These are phyloP conservation scores for Eristalis arbustorum DNA, from an alignment of 2,888 invertebrate genomes.

Conservation along the genomic window DNA sequence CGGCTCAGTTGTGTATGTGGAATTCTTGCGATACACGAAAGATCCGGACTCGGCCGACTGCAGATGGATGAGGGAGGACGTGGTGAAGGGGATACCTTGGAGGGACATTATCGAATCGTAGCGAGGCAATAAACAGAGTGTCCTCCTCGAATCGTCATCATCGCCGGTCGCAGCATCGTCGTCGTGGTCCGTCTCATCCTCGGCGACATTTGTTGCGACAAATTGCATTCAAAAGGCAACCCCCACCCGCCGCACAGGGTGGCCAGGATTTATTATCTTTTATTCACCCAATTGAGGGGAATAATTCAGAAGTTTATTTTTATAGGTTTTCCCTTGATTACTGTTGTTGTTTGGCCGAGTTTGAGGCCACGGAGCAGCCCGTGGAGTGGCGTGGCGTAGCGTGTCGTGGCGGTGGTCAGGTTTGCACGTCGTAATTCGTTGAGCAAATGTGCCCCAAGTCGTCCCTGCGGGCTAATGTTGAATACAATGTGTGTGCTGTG, in stretches of 20 bases:
- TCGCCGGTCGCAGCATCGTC: not conserved
- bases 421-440: conserved; percentile 65
- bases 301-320: conserved; percentile 64
- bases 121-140: conserved; percentile 41
- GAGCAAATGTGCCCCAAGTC: not conserved
- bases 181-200: not conserved
- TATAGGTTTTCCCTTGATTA: conserved; percentile 47
- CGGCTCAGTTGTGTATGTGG: conserved; percentile 33
- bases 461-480: conserved; percentile 10
- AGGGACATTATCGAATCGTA: conserved; percentile 51
- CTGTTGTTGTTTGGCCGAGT: conserved; percentile 25
- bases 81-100: not conserved
- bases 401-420: conserved; percentile 11
- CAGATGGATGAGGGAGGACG: not conserved
- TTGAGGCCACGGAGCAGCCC: not conserved
- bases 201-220: conserved; percentile 59
- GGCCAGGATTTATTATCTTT: conserved; percentile 62
- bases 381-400: not conserved
- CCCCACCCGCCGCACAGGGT: no score
- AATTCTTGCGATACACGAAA: conserved; percentile 49
- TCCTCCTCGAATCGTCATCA: conserved; percentile 12
- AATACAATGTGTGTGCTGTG: not conserved
- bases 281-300: conserved; percentile 63
- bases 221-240: conserved; percentile 54
- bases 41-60: not conserved